A percentile compares a stretch with the other conserved stretches of the same genome.
Evolutionary conservation across 2,888 invertebrate species (phyloP).

Genomic region (Drepanosiphum platanoidis): DNA sequence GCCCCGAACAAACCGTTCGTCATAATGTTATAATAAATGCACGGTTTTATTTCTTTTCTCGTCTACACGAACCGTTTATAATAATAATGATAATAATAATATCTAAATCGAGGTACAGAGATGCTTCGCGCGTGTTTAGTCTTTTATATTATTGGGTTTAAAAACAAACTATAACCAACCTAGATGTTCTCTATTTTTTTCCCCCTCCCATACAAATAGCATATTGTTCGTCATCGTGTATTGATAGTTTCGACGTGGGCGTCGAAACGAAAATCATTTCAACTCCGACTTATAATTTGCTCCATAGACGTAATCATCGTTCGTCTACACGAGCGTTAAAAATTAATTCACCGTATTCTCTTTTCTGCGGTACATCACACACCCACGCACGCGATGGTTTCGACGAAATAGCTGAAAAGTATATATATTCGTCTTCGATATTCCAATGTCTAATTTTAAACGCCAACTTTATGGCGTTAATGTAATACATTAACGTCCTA

Average conservation of each 20-base stretch:
- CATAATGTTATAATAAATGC: neutral
- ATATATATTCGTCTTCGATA: slow-evolving; percentile 11
- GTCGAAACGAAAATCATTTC: slow-evolving; percentile 25
- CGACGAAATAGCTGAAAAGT: slow-evolving; percentile 7
- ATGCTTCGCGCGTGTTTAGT: neutral
- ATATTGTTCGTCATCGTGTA: neutral
- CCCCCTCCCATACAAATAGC: no score
- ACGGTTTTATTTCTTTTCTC: neutral
- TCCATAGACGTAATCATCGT: slow-evolving; percentile 5
- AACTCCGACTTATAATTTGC: neutral
- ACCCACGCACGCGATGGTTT: slow-evolving; percentile 12
- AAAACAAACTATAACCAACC: neutral
- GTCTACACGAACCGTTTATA: neutral
- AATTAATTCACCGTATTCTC: neutral
- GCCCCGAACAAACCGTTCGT: neutral
- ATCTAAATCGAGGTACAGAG: neutral
- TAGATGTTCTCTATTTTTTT: neutral
- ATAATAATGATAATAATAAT: no score
- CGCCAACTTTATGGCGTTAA: neutral
- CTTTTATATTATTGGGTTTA: neutral
- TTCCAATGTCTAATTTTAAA: slow-evolving; percentile 27
- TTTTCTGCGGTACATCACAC: neutral
- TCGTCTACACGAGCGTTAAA: slow-evolving; percentile 7
- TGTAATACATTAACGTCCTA: neutral
- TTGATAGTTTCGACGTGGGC: slow-evolving; percentile 8